Evolutionary conservation across 2,888 invertebrate species (phyloP).

Genomic region (Epinotia ramella): DNA sequence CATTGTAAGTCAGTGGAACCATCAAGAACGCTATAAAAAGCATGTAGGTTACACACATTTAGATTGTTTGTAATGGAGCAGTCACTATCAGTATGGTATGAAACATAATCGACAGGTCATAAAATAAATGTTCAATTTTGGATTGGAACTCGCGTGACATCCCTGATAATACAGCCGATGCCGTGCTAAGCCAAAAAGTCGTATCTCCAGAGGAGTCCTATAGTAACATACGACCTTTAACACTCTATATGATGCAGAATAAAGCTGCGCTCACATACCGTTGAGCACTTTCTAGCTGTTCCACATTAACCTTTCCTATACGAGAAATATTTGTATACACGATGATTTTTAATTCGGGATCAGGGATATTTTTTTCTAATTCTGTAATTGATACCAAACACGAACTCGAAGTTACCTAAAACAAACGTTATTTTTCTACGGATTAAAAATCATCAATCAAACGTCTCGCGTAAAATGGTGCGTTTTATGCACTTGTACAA

Average conservation of each 20-base stretch:
- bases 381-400: too few species aligned
- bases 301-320: too few species aligned
- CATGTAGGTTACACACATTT: neutral
- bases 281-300: neutral
- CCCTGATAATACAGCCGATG: neutral
- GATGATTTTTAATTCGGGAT: too few species aligned
- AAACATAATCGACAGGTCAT: neutral
- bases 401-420: too few species aligned
- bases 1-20: constrained; percentile 2
- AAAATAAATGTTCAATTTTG: constrained; percentile 10
- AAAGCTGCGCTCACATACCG: neutral
- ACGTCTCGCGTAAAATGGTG: too few species aligned
- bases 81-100: constrained; percentile 5
- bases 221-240: too few species aligned
- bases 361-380: too few species aligned
- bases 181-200: neutral
- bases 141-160: constrained; percentile 15
- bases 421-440: too few species aligned
- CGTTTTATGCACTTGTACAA: too few species aligned
- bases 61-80: constrained; percentile 1
- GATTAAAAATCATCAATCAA: too few species aligned
- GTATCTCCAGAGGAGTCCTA: neutral
- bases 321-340: too few species aligned
- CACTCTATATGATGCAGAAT: too few species aligned
- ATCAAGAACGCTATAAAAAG: constrained; percentile 11